phyloP scores from a whole-genome alignment of 2,113 vertebrate species.

The Andinoacara biseriatus region DNA sequence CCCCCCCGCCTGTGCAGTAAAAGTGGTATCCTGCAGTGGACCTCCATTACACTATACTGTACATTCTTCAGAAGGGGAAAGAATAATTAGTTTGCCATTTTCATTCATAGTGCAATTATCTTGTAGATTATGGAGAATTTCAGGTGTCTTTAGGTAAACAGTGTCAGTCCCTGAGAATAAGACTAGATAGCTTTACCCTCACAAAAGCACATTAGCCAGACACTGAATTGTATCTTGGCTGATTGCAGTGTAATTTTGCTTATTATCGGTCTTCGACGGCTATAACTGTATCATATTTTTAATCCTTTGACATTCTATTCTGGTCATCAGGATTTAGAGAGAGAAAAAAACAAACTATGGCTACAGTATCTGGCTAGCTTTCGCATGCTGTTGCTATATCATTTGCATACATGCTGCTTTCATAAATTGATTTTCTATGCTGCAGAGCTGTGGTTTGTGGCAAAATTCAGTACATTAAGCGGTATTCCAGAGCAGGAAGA shows the following conservation, averaged over 20 bases:
- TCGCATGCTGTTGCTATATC: not conserved
- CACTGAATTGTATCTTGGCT: constrained; percentile 4
- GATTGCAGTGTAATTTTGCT: constrained; percentile 23
- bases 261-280: constrained; percentile 1
- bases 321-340: not conserved
- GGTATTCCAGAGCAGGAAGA: not conserved
- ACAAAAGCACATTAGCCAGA: constrained; percentile 14
- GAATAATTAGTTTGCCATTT: constrained; percentile 75
- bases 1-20: constrained; percentile 34
- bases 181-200: constrained; percentile 16
- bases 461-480: not conserved
- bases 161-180: constrained; percentile 39
- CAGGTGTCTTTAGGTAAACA: constrained; percentile 60
- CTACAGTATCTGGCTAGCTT: not conserved
- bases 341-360: not conserved
- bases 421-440: not conserved
- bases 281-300: not conserved
- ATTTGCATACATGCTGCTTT: not conserved
- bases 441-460: not conserved
- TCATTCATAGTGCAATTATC: constrained; percentile 71
- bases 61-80: constrained; percentile 43
- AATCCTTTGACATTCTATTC: constrained; percentile 3
- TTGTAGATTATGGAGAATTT: constrained; percentile 54
- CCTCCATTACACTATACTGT: constrained; percentile 39
- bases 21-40: constrained; percentile 60